Percentiles rank a stretch among this genome's conserved stretches.
Conservation (phyloP, 2,797 vertebrate genomes). For the Silurus aristotelis region DNA sequence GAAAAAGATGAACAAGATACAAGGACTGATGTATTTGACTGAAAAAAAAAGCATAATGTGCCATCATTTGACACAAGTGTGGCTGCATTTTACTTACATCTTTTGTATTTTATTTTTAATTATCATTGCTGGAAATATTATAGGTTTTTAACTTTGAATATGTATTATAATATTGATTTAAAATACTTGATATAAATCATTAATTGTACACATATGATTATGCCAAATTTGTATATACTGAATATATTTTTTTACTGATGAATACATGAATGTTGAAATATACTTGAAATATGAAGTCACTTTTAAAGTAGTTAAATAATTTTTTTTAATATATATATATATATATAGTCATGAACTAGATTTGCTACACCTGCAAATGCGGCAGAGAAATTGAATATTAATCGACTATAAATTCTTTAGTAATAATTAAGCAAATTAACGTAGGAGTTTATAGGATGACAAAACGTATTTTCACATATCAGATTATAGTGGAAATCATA, state of each 20-base stretch:
- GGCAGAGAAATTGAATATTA: not conserved
- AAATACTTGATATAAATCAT: no score
- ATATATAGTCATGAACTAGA: not conserved
- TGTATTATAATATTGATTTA: not conserved
- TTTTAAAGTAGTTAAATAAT: no score
- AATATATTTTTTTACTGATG: not conserved
- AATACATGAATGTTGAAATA: not conserved
- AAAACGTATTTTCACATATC: slow-evolving; percentile 82
- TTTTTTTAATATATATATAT: no score
- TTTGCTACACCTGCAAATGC: not conserved
- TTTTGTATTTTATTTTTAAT: no score
- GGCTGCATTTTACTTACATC: not conserved
- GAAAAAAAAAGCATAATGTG: not conserved
- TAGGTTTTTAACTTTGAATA: not conserved
- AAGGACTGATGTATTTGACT: not conserved
- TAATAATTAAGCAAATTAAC: slow-evolving; percentile 22
- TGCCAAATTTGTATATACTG: no score
- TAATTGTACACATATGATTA: not conserved
- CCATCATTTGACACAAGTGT: not conserved
- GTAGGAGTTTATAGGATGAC: slow-evolving; percentile 42
- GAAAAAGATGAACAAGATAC: not conserved
- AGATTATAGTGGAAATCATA: slow-evolving; percentile 70
- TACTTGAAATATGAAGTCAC: not conserved
- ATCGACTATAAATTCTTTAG: not conserved
- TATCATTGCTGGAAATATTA: no score